Conservation (phyloP, 2,113 vertebrate genomes). For the Percina caprodes region DNA sequence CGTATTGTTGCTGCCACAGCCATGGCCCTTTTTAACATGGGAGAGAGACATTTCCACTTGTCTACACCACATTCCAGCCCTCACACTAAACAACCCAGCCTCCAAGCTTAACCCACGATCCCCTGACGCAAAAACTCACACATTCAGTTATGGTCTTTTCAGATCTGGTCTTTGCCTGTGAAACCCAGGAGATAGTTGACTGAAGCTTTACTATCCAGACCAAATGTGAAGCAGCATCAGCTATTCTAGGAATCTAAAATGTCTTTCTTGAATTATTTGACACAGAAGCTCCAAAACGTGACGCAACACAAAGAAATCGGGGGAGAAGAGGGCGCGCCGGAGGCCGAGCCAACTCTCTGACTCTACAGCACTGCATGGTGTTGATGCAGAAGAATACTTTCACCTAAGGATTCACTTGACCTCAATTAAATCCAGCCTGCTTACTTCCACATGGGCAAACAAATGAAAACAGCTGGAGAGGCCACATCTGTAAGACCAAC, state of each 20-base stretch:
- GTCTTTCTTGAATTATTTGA: slow-evolving; percentile 58
- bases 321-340: slow-evolving; percentile 6
- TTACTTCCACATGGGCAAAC: slow-evolving; percentile 28
- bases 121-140: slow-evolving; percentile 27
- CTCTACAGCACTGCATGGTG: background rate
- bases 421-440: slow-evolving; percentile 44
- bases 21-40: slow-evolving; percentile 72
- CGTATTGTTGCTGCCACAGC: slow-evolving; percentile 70
- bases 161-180: slow-evolving; percentile 36
- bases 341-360: slow-evolving; percentile 30
- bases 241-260: slow-evolving; percentile 70
- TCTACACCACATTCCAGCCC: slow-evolving; percentile 74
- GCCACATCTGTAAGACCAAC: slow-evolving; percentile 5
- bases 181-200: slow-evolving; percentile 50
- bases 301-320: slow-evolving; percentile 35
- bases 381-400: slow-evolving; percentile 33
- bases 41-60: slow-evolving; percentile 81
- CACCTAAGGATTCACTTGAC: slow-evolving; percentile 21
- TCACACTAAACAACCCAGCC: slow-evolving; percentile 52
- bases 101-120: slow-evolving; percentile 29
- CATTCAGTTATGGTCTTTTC: slow-evolving; percentile 26
- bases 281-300: slow-evolving; percentile 67
- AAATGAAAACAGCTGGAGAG: slow-evolving; percentile 25
- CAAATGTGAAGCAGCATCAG: slow-evolving; percentile 48
- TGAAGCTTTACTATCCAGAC: slow-evolving; percentile 12